phyloP scores from a whole-genome alignment of 2,888 invertebrate species.

The Acleris sparsana region DNA sequence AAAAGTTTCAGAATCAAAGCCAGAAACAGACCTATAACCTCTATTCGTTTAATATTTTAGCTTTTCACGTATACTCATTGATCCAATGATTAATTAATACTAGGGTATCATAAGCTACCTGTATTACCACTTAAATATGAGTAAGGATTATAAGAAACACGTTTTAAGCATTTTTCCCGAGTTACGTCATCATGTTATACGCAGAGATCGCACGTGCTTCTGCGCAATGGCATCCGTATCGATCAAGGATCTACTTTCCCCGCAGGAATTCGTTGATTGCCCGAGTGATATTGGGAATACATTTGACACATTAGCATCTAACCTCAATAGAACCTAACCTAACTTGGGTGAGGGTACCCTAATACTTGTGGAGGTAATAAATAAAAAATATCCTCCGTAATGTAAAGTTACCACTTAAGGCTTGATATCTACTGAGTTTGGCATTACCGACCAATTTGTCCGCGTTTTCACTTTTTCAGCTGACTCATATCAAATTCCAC shows the following conservation, averaged over 20 bases:
- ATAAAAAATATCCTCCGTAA: too few species aligned
- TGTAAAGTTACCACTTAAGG: too few species aligned
- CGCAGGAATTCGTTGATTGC: slow-evolving; percentile 30
- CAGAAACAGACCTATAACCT: too few species aligned
- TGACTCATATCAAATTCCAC: too few species aligned
- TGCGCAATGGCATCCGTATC: slow-evolving; percentile 14
- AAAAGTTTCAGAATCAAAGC: too few species aligned
- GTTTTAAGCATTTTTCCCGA: background rate
- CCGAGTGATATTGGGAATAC: background rate
- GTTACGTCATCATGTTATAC: slow-evolving; percentile 16
- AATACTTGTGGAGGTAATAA: background rate
- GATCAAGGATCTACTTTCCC: slow-evolving; percentile 38
- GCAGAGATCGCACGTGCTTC: slow-evolving; percentile 6
- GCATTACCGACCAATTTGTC: too few species aligned
- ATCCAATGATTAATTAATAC: too few species aligned
- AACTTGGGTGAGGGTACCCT: background rate
- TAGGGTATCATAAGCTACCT: too few species aligned
- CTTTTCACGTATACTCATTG: too few species aligned
- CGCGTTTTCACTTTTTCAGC: too few species aligned
- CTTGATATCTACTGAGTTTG: too few species aligned
- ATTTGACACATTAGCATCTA: background rate
- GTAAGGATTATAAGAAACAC: background rate
- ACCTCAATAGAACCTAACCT: background rate
- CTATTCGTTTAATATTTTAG: too few species aligned
- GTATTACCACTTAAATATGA: background rate